phyloP scores from a whole-genome alignment of 2,888 invertebrate species.

The Augiades crinisus region DNA sequence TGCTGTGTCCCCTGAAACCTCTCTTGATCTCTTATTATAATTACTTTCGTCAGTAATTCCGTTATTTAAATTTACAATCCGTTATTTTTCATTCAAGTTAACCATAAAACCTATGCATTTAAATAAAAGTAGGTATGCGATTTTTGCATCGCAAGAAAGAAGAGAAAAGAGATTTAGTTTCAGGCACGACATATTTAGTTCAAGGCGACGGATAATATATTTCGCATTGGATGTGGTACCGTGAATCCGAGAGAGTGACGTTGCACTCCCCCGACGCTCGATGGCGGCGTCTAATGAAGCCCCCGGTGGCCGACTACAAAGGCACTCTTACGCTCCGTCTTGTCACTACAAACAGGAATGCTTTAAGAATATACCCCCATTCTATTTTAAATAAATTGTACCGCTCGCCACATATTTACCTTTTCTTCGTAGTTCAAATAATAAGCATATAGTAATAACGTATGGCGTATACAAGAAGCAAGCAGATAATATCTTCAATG shows the following conservation, averaged over 20 bases:
- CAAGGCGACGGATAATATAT: conserved; percentile 11
- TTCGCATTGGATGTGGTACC: conserved; percentile 12
- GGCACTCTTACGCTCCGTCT: conserved; percentile 36
- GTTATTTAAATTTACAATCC: too few relatives aligned
- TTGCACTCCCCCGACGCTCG: conserved; percentile 49
- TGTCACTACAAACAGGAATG: conserved; percentile 35
- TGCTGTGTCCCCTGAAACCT: too few relatives aligned
- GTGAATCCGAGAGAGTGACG: conserved; percentile 43
- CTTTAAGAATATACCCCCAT: conserved; percentile 22
- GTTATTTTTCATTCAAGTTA: too few relatives aligned
- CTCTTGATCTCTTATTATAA: too few relatives aligned
- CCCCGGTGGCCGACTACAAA: conserved; percentile 55
- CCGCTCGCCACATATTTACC: conserved; percentile 12
- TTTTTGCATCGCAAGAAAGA: too few relatives aligned
- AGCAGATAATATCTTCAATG: too few relatives aligned
- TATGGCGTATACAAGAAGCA: too few relatives aligned
- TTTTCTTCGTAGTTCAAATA: neutral
- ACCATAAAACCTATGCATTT: too few relatives aligned
- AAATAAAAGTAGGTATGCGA: too few relatives aligned
- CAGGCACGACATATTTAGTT: neutral
- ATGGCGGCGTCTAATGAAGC: conserved; percentile 61
- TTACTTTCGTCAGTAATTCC: too few relatives aligned
- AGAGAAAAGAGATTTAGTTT: neutral
- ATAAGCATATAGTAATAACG: too few relatives aligned
- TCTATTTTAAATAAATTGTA: conserved; percentile 22